These are phyloP conservation scores for Gnathonemus longibarbis DNA, from an alignment of 2,113 vertebrate species.

Conservation along the genomic window DNA sequence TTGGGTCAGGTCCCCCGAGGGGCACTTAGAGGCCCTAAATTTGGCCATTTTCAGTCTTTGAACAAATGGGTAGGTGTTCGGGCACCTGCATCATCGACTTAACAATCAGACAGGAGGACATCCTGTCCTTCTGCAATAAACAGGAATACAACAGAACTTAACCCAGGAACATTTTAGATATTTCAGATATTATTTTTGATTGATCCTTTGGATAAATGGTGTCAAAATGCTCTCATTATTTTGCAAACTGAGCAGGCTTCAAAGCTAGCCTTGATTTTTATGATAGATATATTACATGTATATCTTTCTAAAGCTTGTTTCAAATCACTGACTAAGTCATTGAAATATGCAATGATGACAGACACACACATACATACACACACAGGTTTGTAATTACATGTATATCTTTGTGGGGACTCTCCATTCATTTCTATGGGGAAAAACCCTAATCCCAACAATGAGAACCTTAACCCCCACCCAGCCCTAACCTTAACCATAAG, in stretches of 20 bases:
- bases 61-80: too few relatives aligned
- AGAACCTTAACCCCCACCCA: too few relatives aligned
- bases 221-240: neutral
- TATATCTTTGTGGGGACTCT: too few relatives aligned
- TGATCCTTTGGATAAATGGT: neutral
- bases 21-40: too few relatives aligned
- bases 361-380: neutral
- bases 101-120: neutral
- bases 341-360: neutral
- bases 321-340: neutral
- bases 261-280: neutral
- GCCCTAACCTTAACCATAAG: too few relatives aligned
- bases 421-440: too few relatives aligned
- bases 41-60: too few relatives aligned
- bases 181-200: neutral
- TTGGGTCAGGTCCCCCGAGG: too few relatives aligned
- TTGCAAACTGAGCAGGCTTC: neutral
- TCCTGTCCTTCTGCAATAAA: neutral
- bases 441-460: too few relatives aligned
- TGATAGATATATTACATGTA: neutral
- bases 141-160: neutral
- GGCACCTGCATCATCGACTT: neutral
- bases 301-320: neutral
- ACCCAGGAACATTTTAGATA: neutral
- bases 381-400: neutral